These are phyloP conservation scores for Pandemis cinnamomeana DNA, from an alignment of 2,888 invertebrate genomes.

Conservation along the genomic window DNA sequence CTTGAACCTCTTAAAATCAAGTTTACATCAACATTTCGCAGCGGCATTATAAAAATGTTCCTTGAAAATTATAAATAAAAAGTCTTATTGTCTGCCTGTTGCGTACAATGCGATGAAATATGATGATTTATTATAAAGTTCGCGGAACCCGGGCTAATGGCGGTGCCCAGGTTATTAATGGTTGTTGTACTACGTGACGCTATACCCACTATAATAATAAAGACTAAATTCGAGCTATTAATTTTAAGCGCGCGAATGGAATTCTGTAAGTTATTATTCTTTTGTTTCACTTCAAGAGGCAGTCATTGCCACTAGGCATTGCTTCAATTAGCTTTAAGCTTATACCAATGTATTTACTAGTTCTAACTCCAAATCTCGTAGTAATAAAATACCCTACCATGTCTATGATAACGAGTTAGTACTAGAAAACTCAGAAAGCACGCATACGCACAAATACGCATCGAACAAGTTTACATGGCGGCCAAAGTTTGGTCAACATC, in stretches of 20 bases:
- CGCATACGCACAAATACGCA: too few species aligned
- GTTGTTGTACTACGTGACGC: constrained; percentile 42
- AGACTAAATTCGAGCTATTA: constrained; percentile 35
- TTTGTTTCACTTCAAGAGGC: neutral
- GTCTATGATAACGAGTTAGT: too few species aligned
- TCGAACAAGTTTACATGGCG: too few species aligned
- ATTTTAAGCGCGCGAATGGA: constrained; percentile 13
- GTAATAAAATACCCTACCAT: too few species aligned
- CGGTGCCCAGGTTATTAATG: constrained; percentile 61
- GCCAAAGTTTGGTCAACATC: too few species aligned
- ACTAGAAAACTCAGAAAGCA: too few species aligned
- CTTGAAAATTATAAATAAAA: constrained; percentile 13
- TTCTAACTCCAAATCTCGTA: too few species aligned
- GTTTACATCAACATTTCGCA: neutral
- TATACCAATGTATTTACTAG: too few species aligned
- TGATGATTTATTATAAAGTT: constrained; percentile 61
- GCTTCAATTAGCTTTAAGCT: too few species aligned
- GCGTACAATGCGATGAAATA: constrained; percentile 51
- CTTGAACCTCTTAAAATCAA: neutral
- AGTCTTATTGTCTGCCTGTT: constrained; percentile 41
- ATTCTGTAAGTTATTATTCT: neutral
- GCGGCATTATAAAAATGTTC: neutral
- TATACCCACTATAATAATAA: constrained; percentile 32
- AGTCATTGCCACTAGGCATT: neutral
- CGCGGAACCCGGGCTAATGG: constrained; percentile 52